Conservation (phyloP, 2,797 vertebrate genomes). For the Anisognathus igniventris region DNA sequence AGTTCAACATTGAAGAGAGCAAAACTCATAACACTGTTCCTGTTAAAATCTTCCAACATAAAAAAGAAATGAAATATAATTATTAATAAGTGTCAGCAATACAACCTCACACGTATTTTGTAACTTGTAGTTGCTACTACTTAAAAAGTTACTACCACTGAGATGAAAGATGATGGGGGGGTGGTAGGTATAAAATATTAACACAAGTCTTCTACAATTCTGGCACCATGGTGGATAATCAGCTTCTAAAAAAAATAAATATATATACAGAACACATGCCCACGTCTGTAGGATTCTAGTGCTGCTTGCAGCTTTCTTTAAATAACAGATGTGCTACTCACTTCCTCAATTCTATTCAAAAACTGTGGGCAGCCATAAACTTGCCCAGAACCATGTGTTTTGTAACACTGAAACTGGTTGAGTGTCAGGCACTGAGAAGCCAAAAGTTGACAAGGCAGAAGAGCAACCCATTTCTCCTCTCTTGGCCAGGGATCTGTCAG, state of each 20-base stretch:
- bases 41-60: neutral
- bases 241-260: neutral
- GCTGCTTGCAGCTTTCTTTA: neutral
- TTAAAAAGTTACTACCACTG: neutral
- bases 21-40: neutral
- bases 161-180: neutral
- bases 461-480: neutral
- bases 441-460: neutral
- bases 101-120: neutral
- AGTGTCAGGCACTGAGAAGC: neutral
- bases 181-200: neutral
- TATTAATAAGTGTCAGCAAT: neutral
- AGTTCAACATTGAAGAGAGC: neutral
- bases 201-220: neutral
- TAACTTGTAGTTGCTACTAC: neutral
- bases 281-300: neutral
- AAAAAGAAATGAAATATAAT: neutral
- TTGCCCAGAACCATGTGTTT: neutral
- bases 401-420: neutral
- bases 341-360: slow-evolving; percentile 11
- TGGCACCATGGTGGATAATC: neutral
- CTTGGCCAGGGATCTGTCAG: neutral
- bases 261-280: neutral
- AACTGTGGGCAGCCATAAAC: neutral
- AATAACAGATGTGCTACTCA: neutral